Evolutionary conservation across 2,888 invertebrate genomes (phyloP).

Genomic region (Agrotis exclamationis): DNA sequence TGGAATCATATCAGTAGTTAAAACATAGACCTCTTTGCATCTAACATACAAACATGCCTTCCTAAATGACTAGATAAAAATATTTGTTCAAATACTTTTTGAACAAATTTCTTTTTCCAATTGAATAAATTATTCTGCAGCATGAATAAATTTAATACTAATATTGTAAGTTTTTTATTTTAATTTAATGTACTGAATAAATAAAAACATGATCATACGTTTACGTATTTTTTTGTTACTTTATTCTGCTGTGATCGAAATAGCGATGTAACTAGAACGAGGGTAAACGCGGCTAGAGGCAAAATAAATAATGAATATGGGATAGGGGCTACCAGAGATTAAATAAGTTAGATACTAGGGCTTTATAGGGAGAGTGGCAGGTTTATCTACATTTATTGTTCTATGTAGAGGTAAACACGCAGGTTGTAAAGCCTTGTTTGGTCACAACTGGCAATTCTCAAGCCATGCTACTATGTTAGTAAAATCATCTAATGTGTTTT

Average conservation of each 20-base stretch:
- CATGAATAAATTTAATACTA: constrained; percentile 2
- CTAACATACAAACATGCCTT: neutral
- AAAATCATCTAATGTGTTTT: too few species aligned
- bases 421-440: constrained; percentile 8
- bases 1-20: too few species aligned
- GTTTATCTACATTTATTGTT: constrained; percentile 55
- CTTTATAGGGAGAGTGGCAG: constrained; percentile 18
- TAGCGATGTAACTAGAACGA: constrained; percentile 20
- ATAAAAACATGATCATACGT: constrained; percentile 4
- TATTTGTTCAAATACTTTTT: neutral
- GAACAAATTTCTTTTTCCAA: neutral
- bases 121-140: neutral
- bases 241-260: constrained; percentile 40
- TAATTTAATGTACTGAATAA: neutral
- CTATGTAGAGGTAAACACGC: constrained; percentile 6
- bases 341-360: constrained; percentile 62
- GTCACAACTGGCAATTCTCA: neutral
- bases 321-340: constrained; percentile 54
- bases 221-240: constrained; percentile 13
- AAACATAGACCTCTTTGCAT: too few species aligned
- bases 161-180: neutral
- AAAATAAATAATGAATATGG: constrained; percentile 66
- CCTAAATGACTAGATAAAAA: neutral
- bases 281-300: constrained; percentile 30
- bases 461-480: too few species aligned